Evolutionary conservation across 2,888 invertebrate genomes (phyloP).

Genomic region (Idaea straminata): DNA sequence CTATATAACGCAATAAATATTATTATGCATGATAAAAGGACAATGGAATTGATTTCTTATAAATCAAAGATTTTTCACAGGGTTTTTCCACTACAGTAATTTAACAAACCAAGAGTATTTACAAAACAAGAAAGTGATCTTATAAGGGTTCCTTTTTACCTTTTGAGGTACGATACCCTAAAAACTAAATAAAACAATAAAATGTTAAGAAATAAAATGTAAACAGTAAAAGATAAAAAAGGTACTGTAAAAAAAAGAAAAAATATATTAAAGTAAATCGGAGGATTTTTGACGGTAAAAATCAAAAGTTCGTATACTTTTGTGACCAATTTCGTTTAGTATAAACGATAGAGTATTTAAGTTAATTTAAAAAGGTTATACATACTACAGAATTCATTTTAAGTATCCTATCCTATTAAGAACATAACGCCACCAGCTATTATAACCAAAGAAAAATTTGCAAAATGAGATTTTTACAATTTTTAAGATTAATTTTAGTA

Average conservation of each 20-base stretch:
- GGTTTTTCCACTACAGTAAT: background rate
- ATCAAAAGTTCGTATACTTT: background rate
- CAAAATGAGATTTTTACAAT: background rate
- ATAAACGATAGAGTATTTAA: background rate
- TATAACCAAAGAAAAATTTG: background rate
- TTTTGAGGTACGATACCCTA: too few relatives aligned
- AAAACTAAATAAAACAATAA: background rate
- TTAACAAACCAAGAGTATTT: background rate
- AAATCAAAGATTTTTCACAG: background rate
- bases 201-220: background rate
- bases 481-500: background rate
- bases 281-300: background rate
- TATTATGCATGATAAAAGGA: background rate
- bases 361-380: background rate
- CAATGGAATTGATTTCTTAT: background rate
- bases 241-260: background rate
- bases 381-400: too few relatives aligned
- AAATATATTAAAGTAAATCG: background rate
- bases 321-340: background rate
- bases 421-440: background rate
- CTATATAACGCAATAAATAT: background rate
- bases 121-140: background rate
- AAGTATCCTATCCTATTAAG: background rate
- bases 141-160: too few relatives aligned
- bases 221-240: background rate